phyloP scores from a whole-genome alignment of 2,113 vertebrate genomes.

The Mugil cephalus region DNA sequence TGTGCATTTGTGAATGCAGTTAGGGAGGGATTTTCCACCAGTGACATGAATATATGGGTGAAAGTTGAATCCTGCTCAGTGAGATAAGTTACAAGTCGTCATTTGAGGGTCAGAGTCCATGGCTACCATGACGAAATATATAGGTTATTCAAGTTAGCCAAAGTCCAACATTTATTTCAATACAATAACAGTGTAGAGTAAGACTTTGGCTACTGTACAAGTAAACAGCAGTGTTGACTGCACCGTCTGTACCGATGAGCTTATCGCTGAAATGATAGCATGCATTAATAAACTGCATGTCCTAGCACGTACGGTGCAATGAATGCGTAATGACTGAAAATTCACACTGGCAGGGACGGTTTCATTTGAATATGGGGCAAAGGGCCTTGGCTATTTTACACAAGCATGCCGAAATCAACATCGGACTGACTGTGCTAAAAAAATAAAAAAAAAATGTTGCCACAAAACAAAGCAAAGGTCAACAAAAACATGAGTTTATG shows the following conservation, averaged over 20 bases:
- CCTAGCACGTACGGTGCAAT: neutral
- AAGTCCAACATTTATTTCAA: constrained; percentile 68
- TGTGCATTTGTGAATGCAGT: constrained; percentile 1
- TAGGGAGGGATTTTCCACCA: constrained; percentile 10
- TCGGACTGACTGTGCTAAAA: neutral
- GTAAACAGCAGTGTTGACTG: constrained; percentile 6
- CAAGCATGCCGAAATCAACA: neutral
- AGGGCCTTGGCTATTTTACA: constrained; percentile 11
- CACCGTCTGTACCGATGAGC: neutral
- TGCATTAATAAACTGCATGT: neutral
- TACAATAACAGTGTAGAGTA: constrained; percentile 63
- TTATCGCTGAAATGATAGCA: neutral
- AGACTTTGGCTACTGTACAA: constrained; percentile 12
- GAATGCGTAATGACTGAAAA: neutral
- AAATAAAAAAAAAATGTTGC: neutral
- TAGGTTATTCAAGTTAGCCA: constrained; percentile 62
- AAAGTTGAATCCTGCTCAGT: constrained; percentile 72
- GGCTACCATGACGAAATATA: constrained; percentile 63
- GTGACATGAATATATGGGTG: constrained; percentile 60
- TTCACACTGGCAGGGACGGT: neutral
- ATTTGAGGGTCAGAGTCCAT: constrained; percentile 72
- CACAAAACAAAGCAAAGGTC: neutral
- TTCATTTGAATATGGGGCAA: constrained; percentile 35
- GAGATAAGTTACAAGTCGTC: constrained; percentile 65
- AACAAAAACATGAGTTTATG: too few relatives aligned